A percentile compares a stretch with the other conserved stretches of the same genome.
phyloP scores from a whole-genome alignment of 2,888 invertebrate genomes.

The Parthenolecanium corni region DNA sequence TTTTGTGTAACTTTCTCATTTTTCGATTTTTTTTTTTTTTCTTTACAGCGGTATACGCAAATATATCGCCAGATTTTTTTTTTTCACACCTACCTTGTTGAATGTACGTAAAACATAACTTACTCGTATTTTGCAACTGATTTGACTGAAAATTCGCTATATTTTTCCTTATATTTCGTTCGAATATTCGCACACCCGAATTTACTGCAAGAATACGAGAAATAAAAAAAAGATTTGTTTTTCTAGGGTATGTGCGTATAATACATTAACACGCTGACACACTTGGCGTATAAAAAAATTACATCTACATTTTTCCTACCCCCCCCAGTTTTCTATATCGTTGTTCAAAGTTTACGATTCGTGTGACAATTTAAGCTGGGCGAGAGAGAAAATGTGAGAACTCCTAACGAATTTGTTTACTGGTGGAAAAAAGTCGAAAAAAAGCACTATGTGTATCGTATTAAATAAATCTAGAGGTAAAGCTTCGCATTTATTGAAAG shows the following conservation, averaged over 20 bases:
- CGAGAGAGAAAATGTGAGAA: too few species aligned
- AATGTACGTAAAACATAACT: conserved; percentile 10
- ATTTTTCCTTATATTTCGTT: not conserved
- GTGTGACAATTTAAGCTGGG: too few species aligned
- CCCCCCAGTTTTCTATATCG: too few species aligned
- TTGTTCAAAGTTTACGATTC: too few species aligned
- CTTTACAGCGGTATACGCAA: not conserved
- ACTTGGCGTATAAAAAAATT: too few species aligned
- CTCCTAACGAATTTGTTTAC: too few species aligned
- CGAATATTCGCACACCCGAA: not conserved
- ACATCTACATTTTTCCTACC: too few species aligned
- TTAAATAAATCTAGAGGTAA: too few species aligned
- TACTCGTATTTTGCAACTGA: not conserved
- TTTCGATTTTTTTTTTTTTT: not conserved
- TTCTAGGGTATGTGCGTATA: not conserved
- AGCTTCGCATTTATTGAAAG: too few species aligned
- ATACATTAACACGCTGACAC: too few species aligned
- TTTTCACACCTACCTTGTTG: conserved; percentile 10
- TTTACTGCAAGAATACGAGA: not conserved
- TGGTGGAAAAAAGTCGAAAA: too few species aligned
- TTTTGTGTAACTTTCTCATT: conserved; percentile 14
- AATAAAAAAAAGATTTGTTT: not conserved
- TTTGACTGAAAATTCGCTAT: not conserved
- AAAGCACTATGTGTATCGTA: too few species aligned
- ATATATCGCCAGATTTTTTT: not conserved